Percentiles rank a stretch among this genome's conserved stretches.
phyloP scores from a whole-genome alignment of 2,888 invertebrate species.

The Suillia variegata region DNA sequence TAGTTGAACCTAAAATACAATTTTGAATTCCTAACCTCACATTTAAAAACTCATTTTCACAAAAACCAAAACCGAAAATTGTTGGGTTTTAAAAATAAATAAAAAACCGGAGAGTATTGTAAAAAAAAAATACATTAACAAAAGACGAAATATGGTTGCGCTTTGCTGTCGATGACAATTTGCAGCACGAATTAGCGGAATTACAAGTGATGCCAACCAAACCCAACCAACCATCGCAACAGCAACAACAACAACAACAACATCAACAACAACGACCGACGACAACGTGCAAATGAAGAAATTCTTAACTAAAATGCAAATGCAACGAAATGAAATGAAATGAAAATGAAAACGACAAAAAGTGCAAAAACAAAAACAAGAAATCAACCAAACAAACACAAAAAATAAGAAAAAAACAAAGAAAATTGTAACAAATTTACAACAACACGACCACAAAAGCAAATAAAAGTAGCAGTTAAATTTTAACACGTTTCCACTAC shows the following conservation, averaged over 20 bases:
- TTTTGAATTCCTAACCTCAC: too few species aligned
- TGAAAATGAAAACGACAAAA: constrained; percentile 16
- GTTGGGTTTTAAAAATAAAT: too few species aligned
- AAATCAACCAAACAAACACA: constrained; percentile 10
- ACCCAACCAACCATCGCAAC: constrained; percentile 11
- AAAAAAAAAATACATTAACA: too few species aligned
- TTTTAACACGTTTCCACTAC: too few species aligned
- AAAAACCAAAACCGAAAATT: too few species aligned
- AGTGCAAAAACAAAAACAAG: constrained; percentile 9
- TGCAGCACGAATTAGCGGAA: background rate
- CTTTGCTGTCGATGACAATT: background rate
- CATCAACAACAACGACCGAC: constrained; percentile 4
- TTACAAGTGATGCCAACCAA: too few species aligned
- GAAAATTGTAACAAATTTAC: background rate
- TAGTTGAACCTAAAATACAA: too few species aligned
- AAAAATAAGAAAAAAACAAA: background rate
- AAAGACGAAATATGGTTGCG: too few species aligned
- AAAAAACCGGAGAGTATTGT: too few species aligned
- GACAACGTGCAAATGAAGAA: constrained; percentile 4
- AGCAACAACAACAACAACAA: constrained; percentile 11
- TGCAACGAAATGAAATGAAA: constrained; percentile 14
- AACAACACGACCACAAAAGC: background rate
- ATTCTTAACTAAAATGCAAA: constrained; percentile 9
- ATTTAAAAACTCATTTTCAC: too few species aligned
- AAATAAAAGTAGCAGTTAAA: too few species aligned